Evolutionary conservation across 2,113 vertebrate species (phyloP), one percentile per base, ranked within the genome.

Genomic region (Peromyscus polionotus): DNA sequence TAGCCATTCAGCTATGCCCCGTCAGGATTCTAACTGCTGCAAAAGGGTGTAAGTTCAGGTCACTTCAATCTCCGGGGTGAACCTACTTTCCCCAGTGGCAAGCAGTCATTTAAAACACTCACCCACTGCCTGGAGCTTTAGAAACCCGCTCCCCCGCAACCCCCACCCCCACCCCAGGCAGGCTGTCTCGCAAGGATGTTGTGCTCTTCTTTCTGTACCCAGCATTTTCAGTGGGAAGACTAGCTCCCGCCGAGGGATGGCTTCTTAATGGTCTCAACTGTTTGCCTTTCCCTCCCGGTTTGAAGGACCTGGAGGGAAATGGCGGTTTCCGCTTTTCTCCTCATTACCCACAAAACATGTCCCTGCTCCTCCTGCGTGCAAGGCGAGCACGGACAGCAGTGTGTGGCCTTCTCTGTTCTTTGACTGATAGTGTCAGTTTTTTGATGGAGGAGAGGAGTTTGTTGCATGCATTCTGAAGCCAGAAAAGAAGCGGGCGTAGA

Each of bases 191-290:
- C 2, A 33, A n/a, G 54, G 16, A 42, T 45, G 13, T 42, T 88
- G 93, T 73, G 39, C 77, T 90, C 19, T 14, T 17, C 4, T 20
- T 14, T 17, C 4, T 20, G 39, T 77, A 28, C 28, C 14, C 92
- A 77, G 67, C 31, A 73, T 92, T 95, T 95, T 90, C 68, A 61
- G 84, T 24, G 36, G 77, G 73, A 93, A 90, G 84, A 92, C 92
- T 83, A 95, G 92, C 48, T 85, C 57, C 93, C 85, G 24, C 85
- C 80, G 81, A 54, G 54, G 42, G 88, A 70, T 72, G 77, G 67
- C 20, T 94, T 95, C 96, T 93, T 94, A 91, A 92, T 93, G 92
- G 48, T 94, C 48, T 72, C 80, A 88, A 83, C 45, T 94, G 59
- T 79, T 93, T 73, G 26, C 5, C 14, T 80, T 14, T 22, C n/a